These are phyloP conservation scores for Coptodon rendalli DNA, from an alignment of 2,113 vertebrate species.

Conservation along the genomic window DNA sequence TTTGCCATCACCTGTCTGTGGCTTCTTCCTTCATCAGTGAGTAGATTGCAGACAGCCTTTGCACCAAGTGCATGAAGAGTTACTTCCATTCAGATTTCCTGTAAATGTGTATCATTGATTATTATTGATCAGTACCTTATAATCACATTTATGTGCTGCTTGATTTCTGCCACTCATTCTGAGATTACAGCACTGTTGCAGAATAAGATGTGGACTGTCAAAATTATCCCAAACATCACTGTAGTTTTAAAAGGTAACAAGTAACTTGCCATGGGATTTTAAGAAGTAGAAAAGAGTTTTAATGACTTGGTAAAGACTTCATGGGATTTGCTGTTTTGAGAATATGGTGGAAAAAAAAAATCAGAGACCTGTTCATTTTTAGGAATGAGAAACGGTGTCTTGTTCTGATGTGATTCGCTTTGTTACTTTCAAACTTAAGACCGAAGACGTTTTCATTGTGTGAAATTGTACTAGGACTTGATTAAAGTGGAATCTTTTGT, in stretches of 20 bases:
- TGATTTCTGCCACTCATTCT: not conserved
- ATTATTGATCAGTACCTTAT: fast-evolving
- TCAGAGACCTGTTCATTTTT: not conserved
- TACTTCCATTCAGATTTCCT: not conserved
- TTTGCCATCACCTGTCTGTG: slow-evolving; percentile 63
- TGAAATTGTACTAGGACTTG: not conserved
- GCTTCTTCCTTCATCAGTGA: slow-evolving; percentile 55
- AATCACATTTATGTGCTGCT: not conserved
- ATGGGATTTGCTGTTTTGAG: not conserved
- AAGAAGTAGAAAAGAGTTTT: not conserved
- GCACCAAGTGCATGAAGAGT: not conserved
- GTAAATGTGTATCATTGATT: not conserved
- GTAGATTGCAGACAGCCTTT: not conserved
- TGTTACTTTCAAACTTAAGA: not conserved
- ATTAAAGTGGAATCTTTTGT: not conserved
- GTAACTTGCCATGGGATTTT: not conserved
- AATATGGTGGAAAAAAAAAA: fast-evolving
- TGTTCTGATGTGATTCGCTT: not conserved
- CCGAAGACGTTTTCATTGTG: not conserved
- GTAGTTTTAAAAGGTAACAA: not conserved
- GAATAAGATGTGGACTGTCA: fast-evolving
- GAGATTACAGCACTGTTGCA: not conserved
- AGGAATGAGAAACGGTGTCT: not conserved
- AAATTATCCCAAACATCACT: not conserved
- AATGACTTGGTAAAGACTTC: not conserved